phyloP scores from a whole-genome alignment of 2,888 invertebrate species.

The Hypsopygia costalis region DNA sequence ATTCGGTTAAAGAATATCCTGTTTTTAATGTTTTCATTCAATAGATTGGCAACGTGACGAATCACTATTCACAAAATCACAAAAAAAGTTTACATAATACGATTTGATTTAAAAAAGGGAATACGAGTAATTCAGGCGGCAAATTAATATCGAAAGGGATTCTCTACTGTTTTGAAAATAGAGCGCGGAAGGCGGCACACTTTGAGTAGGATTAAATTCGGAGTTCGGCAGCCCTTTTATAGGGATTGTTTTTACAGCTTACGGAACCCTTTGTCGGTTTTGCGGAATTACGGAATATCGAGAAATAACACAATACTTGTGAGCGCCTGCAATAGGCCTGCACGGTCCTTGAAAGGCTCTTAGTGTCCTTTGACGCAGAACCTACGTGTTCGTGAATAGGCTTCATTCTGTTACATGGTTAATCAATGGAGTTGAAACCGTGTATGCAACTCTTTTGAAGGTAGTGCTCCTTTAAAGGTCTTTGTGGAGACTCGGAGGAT shows the following conservation, averaged over 20 bases:
- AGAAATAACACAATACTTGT: conserved; percentile 43
- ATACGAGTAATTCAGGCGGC: conserved; percentile 67
- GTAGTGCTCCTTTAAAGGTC: conserved; percentile 7
- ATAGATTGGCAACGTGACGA: conserved; percentile 14
- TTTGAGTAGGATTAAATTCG: conserved; percentile 70
- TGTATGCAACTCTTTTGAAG: conserved; percentile 23
- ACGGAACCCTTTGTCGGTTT: conserved; percentile 73
- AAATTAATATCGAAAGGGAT: conserved; percentile 75
- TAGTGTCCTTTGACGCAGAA: conserved; percentile 50
- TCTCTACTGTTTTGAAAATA: conserved; percentile 78
- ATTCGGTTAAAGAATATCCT: conserved; percentile 8
- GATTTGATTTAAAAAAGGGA: conserved; percentile 44
- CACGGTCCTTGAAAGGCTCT: conserved; percentile 57
- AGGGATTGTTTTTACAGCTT: conserved; percentile 77
- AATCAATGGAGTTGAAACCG: conserved; percentile 50
- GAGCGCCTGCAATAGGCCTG: conserved; percentile 44
- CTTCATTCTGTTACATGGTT: conserved; percentile 69
- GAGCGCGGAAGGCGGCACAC: conserved; percentile 52
- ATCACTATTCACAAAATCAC: conserved; percentile 27
- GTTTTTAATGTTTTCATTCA: conserved; percentile 10
- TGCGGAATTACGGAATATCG: conserved; percentile 46
- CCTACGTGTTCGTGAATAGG: conserved; percentile 65
- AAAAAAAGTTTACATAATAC: conserved; percentile 54
- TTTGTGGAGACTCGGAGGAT: background rate
- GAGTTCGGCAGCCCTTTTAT: conserved; percentile 41